Conservation (phyloP, 2,797 vertebrate genomes). For the Carapus acus region DNA sequence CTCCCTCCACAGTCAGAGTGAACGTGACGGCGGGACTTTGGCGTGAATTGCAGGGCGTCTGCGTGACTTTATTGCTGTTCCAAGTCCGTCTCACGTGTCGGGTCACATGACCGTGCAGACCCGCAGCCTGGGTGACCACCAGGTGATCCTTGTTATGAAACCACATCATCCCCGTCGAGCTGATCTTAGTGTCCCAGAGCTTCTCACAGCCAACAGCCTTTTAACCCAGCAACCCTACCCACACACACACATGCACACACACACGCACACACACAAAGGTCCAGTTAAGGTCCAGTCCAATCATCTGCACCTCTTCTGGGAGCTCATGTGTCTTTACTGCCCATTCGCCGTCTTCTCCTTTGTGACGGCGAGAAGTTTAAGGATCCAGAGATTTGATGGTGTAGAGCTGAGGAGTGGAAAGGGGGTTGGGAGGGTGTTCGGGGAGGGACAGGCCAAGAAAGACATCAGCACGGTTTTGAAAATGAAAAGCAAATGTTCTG, state of each 20-base stretch:
- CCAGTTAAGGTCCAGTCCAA: too few relatives aligned
- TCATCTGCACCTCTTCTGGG: constrained; percentile 37
- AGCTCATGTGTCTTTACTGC: constrained; percentile 54
- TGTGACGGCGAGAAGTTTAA: constrained; percentile 48
- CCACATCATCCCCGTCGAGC: constrained; percentile 33
- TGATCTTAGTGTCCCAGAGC: constrained; percentile 29
- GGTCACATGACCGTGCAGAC: constrained; percentile 32
- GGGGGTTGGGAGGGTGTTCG: constrained; percentile 18
- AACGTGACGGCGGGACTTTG: constrained; percentile 21
- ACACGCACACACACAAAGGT: too few relatives aligned
- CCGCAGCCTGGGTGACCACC: constrained; percentile 32
- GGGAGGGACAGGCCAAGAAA: too few relatives aligned
- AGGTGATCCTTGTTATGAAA: constrained; percentile 31
- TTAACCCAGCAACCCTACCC: too few relatives aligned
- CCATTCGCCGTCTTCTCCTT: constrained; percentile 52
- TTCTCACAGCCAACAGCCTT: constrained; percentile 16
- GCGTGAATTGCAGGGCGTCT: constrained; percentile 10
- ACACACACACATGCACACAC: too few relatives aligned
- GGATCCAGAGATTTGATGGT: constrained; percentile 43
- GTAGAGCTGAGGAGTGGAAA: constrained; percentile 44
- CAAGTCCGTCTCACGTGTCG: constrained; percentile 32
- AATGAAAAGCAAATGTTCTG: constrained; percentile 74
- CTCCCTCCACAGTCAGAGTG: constrained; percentile 12
- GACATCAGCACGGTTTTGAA: constrained; percentile 61
- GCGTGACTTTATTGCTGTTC: constrained; percentile 34